A percentile compares a stretch with the other conserved stretches of the same genome.
phyloP scores from a whole-genome alignment of 2,888 invertebrate genomes.

The Megalurothrips usitatus region DNA sequence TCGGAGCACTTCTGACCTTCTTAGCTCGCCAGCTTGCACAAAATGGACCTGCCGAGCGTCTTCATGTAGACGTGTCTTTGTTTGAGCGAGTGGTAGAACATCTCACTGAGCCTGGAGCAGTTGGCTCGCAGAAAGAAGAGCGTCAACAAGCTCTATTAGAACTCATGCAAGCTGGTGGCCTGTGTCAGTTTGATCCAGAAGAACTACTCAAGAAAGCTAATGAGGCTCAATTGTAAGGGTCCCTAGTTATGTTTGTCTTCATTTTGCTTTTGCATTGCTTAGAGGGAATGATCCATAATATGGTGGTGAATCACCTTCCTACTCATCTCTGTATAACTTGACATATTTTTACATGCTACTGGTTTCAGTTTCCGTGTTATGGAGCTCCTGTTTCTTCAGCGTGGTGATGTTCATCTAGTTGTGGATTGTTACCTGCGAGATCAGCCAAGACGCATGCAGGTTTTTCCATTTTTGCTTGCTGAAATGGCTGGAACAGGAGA shows the following conservation, averaged over 20 bases:
- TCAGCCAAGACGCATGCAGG: background rate
- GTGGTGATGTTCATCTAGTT: slow-evolving; percentile 1
- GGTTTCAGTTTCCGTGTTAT: background rate
- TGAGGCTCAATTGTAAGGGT: slow-evolving; percentile 58
- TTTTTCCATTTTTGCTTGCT: slow-evolving; percentile 29
- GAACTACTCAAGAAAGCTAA: slow-evolving; percentile 59
- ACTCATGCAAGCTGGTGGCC: slow-evolving; percentile 58
- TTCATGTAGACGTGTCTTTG: slow-evolving; percentile 48
- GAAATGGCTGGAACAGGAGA: background rate
- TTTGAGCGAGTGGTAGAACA: slow-evolving; percentile 58
- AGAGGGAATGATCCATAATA: background rate
- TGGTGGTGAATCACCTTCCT: background rate
- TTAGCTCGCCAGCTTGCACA: slow-evolving; percentile 60
- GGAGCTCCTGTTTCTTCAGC: background rate
- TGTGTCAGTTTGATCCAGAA: slow-evolving; percentile 55
- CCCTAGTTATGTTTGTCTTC: slow-evolving; percentile 13
- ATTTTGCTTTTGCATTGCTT: slow-evolving; percentile 7
- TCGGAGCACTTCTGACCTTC: slow-evolving; percentile 61
- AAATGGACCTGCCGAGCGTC: slow-evolving; percentile 43
- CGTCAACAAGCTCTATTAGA: slow-evolving; percentile 70
- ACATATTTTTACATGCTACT: background rate
- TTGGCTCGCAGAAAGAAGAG: slow-evolving; percentile 46
- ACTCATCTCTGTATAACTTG: background rate
- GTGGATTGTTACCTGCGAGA: slow-evolving; percentile 2
- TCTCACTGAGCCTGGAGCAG: slow-evolving; percentile 42